Conservation (phyloP, 2,888 invertebrate genomes). For the Philhelius pedissequus region DNA sequence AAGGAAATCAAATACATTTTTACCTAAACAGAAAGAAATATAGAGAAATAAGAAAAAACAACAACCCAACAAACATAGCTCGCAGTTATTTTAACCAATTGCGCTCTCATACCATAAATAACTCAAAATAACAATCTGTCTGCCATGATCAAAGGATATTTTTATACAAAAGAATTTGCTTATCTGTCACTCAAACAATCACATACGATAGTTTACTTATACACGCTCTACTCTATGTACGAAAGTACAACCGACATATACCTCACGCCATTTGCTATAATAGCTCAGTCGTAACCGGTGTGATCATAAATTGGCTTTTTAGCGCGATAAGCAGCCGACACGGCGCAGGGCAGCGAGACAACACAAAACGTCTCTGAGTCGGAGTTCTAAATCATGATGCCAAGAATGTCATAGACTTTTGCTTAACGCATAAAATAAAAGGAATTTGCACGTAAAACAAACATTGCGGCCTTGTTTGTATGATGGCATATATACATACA, state of each 20-base stretch:
- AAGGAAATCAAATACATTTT: not conserved
- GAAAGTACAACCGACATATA: not conserved
- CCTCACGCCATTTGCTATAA: constrained; percentile 11
- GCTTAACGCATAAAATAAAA: constrained; percentile 39
- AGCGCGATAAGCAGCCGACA: constrained; percentile 50
- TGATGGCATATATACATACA: constrained; percentile 54
- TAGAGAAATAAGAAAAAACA: not conserved
- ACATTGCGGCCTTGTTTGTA: constrained; percentile 29
- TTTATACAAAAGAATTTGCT: constrained; percentile 53
- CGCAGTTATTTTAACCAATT: constrained; percentile 30
- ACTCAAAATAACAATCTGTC: constrained; percentile 62
- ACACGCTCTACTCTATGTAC: not conserved
- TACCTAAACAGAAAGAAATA: not conserved
- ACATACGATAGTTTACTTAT: not conserved
- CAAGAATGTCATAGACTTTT: constrained; percentile 58
- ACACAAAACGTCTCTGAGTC: constrained; percentile 37
- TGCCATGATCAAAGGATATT: constrained; percentile 65
- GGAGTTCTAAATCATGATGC: constrained; percentile 58
- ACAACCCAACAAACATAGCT: not conserved
- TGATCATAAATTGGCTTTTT: constrained; percentile 63
- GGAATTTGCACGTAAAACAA: constrained; percentile 64
- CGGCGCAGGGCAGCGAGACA: not conserved
- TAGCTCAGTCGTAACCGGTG: constrained; percentile 18
- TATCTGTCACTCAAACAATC: constrained; percentile 60
- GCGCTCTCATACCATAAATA: constrained; percentile 58